Evolutionary conservation across 2,797 vertebrate species (phyloP).

Genomic region (Cynodonichthys magdalenae): DNA sequence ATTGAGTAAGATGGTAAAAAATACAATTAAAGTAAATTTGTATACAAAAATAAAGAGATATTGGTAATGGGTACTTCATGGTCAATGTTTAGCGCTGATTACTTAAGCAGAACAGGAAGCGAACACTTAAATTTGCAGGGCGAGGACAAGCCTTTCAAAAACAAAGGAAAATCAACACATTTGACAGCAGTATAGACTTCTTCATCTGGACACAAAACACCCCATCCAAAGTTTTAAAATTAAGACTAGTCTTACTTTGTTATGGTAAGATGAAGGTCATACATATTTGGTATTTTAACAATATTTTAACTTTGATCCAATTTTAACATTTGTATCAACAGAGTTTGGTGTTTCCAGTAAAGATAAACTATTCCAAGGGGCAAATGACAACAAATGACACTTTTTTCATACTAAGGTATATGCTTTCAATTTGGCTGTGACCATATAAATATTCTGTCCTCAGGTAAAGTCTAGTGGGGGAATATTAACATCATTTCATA

Average conservation of each 20-base stretch:
- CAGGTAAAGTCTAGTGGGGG: neutral
- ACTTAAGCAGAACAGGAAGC: slow-evolving; percentile 29
- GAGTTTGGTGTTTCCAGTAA: slow-evolving; percentile 14
- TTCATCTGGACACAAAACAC: slow-evolving; percentile 39
- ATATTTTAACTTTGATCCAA: slow-evolving; percentile 19
- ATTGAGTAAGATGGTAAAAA: slow-evolving; percentile 62
- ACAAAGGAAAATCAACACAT: slow-evolving; percentile 43
- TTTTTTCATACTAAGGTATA: neutral
- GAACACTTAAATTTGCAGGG: slow-evolving; percentile 56
- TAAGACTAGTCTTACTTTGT: slow-evolving; percentile 7
- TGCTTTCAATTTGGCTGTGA: slow-evolving; percentile 12
- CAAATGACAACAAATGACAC: neutral
- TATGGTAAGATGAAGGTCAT: slow-evolving; percentile 9
- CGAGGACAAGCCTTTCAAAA: slow-evolving; percentile 42
- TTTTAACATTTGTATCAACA: slow-evolving; percentile 2
- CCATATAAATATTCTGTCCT: slow-evolving; percentile 5
- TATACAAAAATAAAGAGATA: slow-evolving; percentile 18
- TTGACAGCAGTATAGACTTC: slow-evolving; percentile 35
- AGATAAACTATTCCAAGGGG: slow-evolving; percentile 1
- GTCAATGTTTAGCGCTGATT: slow-evolving; percentile 21
- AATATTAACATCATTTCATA: neutral
- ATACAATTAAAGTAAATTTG: slow-evolving; percentile 30
- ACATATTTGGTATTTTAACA: neutral
- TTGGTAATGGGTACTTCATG: slow-evolving; percentile 3
- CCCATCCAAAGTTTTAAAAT: slow-evolving; percentile 32